A percentile compares a stretch with the other conserved stretches of the same genome.
These are phyloP conservation scores for Thunnus maccoyii DNA, from an alignment of 2,113 vertebrate species.

Conservation along the genomic window DNA sequence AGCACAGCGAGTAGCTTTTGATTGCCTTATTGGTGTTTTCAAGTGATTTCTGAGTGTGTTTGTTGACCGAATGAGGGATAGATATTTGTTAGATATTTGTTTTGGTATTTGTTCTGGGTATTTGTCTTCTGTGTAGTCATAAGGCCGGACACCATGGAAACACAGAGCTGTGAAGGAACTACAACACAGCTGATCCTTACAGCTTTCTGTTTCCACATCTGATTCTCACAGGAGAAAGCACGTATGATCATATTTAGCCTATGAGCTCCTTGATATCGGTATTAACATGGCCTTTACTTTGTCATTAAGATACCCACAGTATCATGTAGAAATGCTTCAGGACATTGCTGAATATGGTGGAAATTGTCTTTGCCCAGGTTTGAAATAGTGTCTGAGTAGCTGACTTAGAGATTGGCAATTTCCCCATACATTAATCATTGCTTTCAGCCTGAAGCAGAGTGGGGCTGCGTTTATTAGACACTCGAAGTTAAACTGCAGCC, in stretches of 20 bases:
- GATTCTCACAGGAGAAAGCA: neutral
- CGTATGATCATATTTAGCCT: conserved; percentile 10
- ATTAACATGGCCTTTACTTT: conserved; percentile 25
- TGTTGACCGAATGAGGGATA: neutral
- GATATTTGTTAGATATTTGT: no score
- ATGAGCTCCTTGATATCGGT: neutral
- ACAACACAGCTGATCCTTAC: neutral
- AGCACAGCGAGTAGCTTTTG: conserved; percentile 19
- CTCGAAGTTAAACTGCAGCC: conserved; percentile 3
- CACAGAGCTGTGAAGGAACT: conserved; percentile 7
- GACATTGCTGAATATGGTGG: neutral
- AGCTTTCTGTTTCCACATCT: conserved; percentile 7
- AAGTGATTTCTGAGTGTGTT: neutral
- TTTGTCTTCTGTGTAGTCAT: conserved; percentile 41
- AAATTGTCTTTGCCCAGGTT: conserved; percentile 11
- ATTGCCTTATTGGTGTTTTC: conserved; percentile 36
- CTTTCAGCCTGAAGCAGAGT: conserved; percentile 26
- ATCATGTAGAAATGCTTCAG: conserved; percentile 15
- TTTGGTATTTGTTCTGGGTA: conserved; percentile 31
- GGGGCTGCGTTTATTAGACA: conserved; percentile 19
- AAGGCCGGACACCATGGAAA: neutral
- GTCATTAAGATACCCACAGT: conserved; percentile 4
- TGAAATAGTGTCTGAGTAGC: conserved; percentile 10
- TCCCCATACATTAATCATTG: conserved; percentile 43
- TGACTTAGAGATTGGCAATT: conserved; percentile 17